A percentile compares a stretch with the other conserved stretches of the same genome.
Conservation (phyloP, 2,888 invertebrate genomes). For the Ypsolopha scabrella region DNA sequence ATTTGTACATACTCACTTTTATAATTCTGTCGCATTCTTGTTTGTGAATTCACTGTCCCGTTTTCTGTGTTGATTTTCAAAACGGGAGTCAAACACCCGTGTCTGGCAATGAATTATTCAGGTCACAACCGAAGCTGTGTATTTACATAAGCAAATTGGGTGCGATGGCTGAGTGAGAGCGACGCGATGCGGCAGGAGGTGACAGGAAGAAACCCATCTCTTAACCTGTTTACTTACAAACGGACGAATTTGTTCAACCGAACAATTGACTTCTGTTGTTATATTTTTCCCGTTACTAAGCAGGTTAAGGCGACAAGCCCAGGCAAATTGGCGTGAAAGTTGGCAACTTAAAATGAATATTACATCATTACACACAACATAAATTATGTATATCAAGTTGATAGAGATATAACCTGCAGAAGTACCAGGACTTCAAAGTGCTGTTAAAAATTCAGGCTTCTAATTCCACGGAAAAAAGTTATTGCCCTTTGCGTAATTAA, state of each 20-base stretch:
- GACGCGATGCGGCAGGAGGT: neutral
- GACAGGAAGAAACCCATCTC: neutral
- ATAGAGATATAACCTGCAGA: too few relatives aligned
- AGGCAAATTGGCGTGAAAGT: too few relatives aligned
- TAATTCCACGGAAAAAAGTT: too few relatives aligned
- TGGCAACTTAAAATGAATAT: too few relatives aligned
- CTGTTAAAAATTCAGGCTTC: too few relatives aligned
- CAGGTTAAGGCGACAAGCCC: too few relatives aligned
- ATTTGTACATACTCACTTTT: conserved; percentile 28
- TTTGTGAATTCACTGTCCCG: conserved; percentile 36
- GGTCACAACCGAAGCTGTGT: conserved; percentile 60
- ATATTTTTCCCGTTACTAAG: too few relatives aligned
- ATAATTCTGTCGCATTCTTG: conserved; percentile 41
- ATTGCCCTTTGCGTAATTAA: too few relatives aligned
- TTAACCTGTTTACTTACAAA: too few relatives aligned
- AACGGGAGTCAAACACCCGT: conserved; percentile 42
- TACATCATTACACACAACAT: too few relatives aligned
- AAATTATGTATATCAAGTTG: too few relatives aligned
- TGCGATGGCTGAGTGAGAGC: conserved; percentile 23
- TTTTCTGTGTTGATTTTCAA: conserved; percentile 55
- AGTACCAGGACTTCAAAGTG: too few relatives aligned
- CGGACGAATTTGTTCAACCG: neutral
- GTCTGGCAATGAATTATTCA: conserved; percentile 63
- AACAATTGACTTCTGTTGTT: neutral
- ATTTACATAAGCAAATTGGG: conserved; percentile 70